These are phyloP conservation scores for Eptatretus burgeri DNA, from an alignment of 2,113 vertebrate genomes.

Conservation along the genomic window DNA sequence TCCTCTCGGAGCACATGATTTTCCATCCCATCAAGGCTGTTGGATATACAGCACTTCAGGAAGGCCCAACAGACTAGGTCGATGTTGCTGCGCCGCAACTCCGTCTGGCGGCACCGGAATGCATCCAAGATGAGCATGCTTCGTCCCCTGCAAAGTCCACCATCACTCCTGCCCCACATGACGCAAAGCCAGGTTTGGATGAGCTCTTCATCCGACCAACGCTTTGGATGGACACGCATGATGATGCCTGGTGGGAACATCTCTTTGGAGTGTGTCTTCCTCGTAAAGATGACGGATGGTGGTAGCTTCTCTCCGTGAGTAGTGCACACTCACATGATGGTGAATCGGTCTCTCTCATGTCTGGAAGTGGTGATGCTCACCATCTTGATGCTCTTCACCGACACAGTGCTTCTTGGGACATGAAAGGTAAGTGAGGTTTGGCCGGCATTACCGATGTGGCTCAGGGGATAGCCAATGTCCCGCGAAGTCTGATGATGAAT, in stretches of 20 bases:
- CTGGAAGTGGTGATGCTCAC: slow-evolving; percentile 16
- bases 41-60: no score
- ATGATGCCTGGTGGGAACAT: slow-evolving; percentile 17
- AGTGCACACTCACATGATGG: slow-evolving; percentile 13
- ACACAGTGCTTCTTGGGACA: slow-evolving; percentile 14
- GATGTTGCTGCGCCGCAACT: slow-evolving; percentile 13
- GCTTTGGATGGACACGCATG: slow-evolving; percentile 15
- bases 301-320: slow-evolving; percentile 15
- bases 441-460: slow-evolving; percentile 15
- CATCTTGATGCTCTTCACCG: slow-evolving; percentile 14
- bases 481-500: no score
- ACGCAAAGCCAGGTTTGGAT: slow-evolving; percentile 17
- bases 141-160: slow-evolving; percentile 11
- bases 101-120: slow-evolving; percentile 15
- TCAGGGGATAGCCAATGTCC: slow-evolving; percentile 11
- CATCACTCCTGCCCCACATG: slow-evolving; percentile 13
- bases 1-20: no score
- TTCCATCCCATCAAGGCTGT: no score
- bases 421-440: slow-evolving; percentile 16
- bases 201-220: slow-evolving; percentile 16
- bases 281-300: slow-evolving; percentile 14
- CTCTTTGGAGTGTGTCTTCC: slow-evolving; percentile 14
- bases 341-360: slow-evolving; percentile 15
- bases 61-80: slow-evolving; percentile 10
- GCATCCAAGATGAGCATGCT: slow-evolving; percentile 16